A percentile compares a stretch with the other conserved stretches of the same genome.
These are phyloP conservation scores for Melanostoma mellinum DNA, from an alignment of 2,888 invertebrate genomes.

Conservation along the genomic window DNA sequence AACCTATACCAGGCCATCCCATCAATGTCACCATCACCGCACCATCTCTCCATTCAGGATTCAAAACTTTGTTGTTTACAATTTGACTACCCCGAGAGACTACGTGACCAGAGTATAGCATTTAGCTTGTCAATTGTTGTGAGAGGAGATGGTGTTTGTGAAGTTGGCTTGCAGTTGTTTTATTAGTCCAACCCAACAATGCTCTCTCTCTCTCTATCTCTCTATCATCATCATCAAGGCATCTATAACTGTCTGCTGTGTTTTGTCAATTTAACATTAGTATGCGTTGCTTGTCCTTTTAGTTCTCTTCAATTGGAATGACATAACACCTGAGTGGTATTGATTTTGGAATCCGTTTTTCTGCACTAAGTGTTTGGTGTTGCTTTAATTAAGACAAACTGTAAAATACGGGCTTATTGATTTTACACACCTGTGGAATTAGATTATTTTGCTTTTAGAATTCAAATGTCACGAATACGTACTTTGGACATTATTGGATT, in stretches of 20 bases:
- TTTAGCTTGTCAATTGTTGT: slow-evolving; percentile 30
- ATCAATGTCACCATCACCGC: neutral
- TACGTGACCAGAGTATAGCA: slow-evolving; percentile 58
- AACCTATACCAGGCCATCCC: neutral
- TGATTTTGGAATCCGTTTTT: slow-evolving; percentile 25
- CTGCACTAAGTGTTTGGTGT: neutral
- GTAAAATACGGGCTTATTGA: slow-evolving; percentile 27
- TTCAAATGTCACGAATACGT: too few relatives aligned
- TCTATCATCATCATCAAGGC: neutral
- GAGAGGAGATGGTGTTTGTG: slow-evolving; percentile 12
- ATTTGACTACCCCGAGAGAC: slow-evolving; percentile 60
- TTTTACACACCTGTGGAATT: slow-evolving; percentile 24
- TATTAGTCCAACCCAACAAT: slow-evolving; percentile 46
- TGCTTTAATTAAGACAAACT: slow-evolving; percentile 3
- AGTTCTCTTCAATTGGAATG: slow-evolving; percentile 32
- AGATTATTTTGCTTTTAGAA: too few relatives aligned
- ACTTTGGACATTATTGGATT: too few relatives aligned
- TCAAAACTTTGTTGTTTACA: slow-evolving; percentile 60
- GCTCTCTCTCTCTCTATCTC: neutral
- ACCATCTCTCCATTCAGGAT: slow-evolving; percentile 9
- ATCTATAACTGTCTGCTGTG: slow-evolving; percentile 13
- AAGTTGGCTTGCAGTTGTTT: slow-evolving; percentile 39
- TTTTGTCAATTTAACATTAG: slow-evolving; percentile 52
- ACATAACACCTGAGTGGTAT: slow-evolving; percentile 58
- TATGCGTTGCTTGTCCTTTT: slow-evolving; percentile 42